Evolutionary conservation across 2,113 vertebrate species (phyloP).

Genomic region (Salminus brasiliensis): DNA sequence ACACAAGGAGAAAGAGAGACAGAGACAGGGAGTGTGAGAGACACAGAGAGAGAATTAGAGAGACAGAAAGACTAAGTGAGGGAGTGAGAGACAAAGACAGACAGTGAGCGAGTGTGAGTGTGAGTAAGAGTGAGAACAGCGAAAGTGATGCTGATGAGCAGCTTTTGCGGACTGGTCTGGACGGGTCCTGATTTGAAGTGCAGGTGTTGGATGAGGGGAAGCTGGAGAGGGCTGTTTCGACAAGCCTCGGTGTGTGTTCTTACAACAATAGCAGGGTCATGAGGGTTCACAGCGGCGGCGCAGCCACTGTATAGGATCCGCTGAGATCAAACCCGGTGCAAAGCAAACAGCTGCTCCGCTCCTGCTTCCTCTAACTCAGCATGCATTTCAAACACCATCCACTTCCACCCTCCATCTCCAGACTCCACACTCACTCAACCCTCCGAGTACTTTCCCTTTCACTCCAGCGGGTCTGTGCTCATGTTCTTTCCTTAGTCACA

Average conservation of each 20-base stretch:
- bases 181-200: neutral
- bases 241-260: constrained; percentile 8
- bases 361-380: neutral
- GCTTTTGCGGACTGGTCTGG: neutral
- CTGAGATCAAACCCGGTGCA: constrained; percentile 31
- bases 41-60: no score
- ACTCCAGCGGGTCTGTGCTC: neutral
- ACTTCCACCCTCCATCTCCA: neutral
- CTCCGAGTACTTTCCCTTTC: neutral
- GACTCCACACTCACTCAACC: neutral
- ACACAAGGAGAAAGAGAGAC: no score
- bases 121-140: no score
- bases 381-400: neutral
- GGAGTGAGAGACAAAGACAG: no score
- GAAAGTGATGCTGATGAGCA: neutral
- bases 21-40: no score
- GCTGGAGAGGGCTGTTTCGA: neutral
- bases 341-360: constrained; percentile 32
- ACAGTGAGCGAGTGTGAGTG: no score
- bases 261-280: constrained; percentile 7
- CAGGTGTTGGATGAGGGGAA: neutral
- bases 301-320: constrained; percentile 33
- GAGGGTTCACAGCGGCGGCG: constrained; percentile 20
- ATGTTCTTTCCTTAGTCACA: neutral
- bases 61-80: no score